A percentile compares a stretch with the other conserved stretches of the same genome.
Evolutionary conservation across 64 coral and sea anemone species (phyloP).

Genomic region (Montipora foliosa): DNA sequence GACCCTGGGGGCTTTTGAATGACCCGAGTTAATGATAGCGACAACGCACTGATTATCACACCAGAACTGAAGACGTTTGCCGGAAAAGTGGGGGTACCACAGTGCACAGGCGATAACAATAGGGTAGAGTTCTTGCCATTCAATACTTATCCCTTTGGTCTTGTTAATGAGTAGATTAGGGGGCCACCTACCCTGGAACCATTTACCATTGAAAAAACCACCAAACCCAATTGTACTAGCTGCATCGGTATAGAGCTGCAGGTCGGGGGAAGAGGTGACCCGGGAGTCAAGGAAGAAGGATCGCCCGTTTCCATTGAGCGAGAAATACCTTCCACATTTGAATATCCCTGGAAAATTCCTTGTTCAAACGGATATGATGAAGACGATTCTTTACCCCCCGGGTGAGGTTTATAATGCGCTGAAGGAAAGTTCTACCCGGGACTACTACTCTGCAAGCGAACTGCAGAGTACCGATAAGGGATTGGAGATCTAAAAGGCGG

Average conservation of each 20-base stretch:
- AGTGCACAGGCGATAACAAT: neutral
- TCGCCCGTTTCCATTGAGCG: too few species aligned
- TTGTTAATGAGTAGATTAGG: neutral
- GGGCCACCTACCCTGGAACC: constrained; percentile 12
- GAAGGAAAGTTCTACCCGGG: constrained; percentile 22
- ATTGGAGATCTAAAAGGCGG: constrained; percentile 22
- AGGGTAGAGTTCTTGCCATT: constrained; percentile 23
- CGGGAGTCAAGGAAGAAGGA: neutral
- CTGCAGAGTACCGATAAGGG: constrained; percentile 43
- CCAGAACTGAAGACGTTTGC: neutral
- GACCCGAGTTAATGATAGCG: neutral
- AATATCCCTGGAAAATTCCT: constrained; percentile 9
- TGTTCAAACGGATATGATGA: neutral
- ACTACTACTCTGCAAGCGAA: constrained; percentile 38
- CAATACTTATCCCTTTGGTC: neutral
- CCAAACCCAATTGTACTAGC: neutral
- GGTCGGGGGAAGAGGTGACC: neutral
- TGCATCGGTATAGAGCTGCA: neutral
- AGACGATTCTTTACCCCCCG: neutral
- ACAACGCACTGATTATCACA: too few species aligned
- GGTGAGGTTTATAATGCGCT: constrained; percentile 27
- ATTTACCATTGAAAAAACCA: neutral
- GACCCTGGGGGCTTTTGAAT: too few species aligned
- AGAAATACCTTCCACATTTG: neutral
- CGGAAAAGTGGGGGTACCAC: neutral